These are phyloP conservation scores for Eledona agricola DNA, from an alignment of 2,888 invertebrate genomes.

Conservation along the genomic window DNA sequence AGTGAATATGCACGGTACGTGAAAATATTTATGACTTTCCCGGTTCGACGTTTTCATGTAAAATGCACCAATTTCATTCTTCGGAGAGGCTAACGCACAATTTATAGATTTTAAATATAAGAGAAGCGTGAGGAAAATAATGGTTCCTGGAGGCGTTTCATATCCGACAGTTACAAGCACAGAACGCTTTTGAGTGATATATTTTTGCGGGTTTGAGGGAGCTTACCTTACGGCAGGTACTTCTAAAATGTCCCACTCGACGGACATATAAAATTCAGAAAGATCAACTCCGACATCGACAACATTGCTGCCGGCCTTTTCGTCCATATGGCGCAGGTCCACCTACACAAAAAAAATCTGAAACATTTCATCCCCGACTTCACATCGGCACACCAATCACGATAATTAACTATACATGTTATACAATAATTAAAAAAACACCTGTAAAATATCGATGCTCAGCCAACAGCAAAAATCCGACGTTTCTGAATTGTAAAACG, in stretches of 20 bases:
- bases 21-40: slow-evolving; percentile 3
- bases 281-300: slow-evolving; percentile 95
- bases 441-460: slow-evolving; percentile 21
- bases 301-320: slow-evolving; percentile 86
- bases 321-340: slow-evolving; percentile 91
- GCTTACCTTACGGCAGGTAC: slow-evolving; percentile 90
- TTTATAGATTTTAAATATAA: slow-evolving; percentile 7
- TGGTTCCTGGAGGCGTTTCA: too few species aligned
- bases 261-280: slow-evolving; percentile 97
- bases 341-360: slow-evolving; percentile 70
- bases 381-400: slow-evolving; percentile 13
- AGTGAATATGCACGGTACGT: slow-evolving; percentile 2
- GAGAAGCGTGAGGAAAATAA: too few species aligned
- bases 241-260: slow-evolving; percentile 98
- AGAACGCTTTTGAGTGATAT: background rate
- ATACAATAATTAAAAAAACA: slow-evolving; percentile 23
- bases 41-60: slow-evolving; percentile 8
- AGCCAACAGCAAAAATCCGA: slow-evolving; percentile 6
- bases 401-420: slow-evolving; percentile 4
- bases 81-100: background rate
- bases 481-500: slow-evolving; percentile 15
- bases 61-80: slow-evolving; percentile 6
- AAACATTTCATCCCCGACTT: too few species aligned
- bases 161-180: too few species aligned
- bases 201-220: background rate